These are phyloP conservation scores for Tipula lateralis DNA, from an alignment of 2,888 invertebrate species.

Conservation along the genomic window DNA sequence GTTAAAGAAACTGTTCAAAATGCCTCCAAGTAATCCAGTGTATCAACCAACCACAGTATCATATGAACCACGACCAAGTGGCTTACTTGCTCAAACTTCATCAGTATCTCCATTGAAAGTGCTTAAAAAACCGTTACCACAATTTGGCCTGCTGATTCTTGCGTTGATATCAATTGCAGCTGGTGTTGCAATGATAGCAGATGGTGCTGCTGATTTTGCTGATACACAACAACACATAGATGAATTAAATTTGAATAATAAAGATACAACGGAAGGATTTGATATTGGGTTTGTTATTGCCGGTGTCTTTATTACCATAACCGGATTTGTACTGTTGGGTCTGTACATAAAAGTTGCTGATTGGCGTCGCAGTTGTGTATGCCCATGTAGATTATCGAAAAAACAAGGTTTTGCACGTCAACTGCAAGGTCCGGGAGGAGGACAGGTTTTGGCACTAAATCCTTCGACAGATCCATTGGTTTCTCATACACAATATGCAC, in stretches of 20 bases:
- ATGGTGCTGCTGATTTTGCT: conserved; percentile 59
- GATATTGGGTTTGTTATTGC: conserved; percentile 57
- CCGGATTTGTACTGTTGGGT: conserved; percentile 57
- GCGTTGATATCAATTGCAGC: conserved; percentile 43
- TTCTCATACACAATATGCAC: conserved; percentile 66
- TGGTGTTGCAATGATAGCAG: conserved; percentile 57
- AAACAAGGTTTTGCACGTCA: conserved; percentile 43
- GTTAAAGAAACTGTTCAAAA: conserved; percentile 42
- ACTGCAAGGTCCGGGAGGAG: conserved; percentile 48
- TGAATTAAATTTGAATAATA: conserved; percentile 40
- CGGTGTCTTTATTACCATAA: conserved; percentile 57
- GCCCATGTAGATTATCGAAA: conserved; percentile 41
- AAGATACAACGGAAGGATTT: conserved; percentile 39
- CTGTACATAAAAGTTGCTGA: conserved; percentile 43
- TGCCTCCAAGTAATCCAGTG: conserved; percentile 65
- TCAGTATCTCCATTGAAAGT: conserved; percentile 41
- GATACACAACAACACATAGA: conserved; percentile 47
- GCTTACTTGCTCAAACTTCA: conserved; percentile 43
- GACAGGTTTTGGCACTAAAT: conserved; percentile 60
- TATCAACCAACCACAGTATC: conserved; percentile 76
- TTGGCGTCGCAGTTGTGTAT: conserved; percentile 45
- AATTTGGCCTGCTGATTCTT: conserved; percentile 41
- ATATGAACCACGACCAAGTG: conserved; percentile 57
- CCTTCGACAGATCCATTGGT: conserved; percentile 73
- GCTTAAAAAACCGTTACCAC: conserved; percentile 41